Evolutionary conservation across 2,113 vertebrate species (phyloP).

Genomic region (Coreoperca whiteheadi): DNA sequence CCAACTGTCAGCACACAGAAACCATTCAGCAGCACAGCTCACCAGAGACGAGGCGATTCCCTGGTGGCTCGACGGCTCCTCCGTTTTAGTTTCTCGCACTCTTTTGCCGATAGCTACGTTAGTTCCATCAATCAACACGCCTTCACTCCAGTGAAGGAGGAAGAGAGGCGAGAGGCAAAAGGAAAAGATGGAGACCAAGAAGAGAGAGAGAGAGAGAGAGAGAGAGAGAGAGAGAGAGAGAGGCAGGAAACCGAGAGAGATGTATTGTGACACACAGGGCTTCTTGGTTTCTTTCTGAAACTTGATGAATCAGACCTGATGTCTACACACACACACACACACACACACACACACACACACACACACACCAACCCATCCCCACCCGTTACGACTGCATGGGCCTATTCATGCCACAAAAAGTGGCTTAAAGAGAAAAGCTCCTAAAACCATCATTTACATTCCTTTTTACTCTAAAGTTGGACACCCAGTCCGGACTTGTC

Average conservation of each 20-base stretch:
- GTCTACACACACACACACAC: conserved; percentile 36
- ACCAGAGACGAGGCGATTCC: conserved; percentile 57
- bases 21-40: conserved; percentile 43
- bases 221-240: conserved; percentile 3
- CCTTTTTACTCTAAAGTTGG: conserved; percentile 35
- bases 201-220: conserved; percentile 1
- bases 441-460: conserved; percentile 58
- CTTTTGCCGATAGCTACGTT: background rate
- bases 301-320: conserved; percentile 77
- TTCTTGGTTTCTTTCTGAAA: conserved; percentile 72
- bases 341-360: conserved; percentile 21
- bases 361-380: conserved; percentile 10
- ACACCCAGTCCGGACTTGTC: conserved; percentile 60
- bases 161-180: conserved; percentile 45
- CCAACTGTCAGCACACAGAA: conserved; percentile 16
- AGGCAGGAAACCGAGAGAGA: conserved; percentile 63
- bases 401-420: conserved; percentile 37
- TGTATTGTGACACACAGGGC: conserved; percentile 71
- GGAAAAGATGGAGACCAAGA: conserved; percentile 25
- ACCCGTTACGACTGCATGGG: background rate
- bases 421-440: conserved; percentile 44
- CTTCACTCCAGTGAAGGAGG: conserved; percentile 40
- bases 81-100: conserved; percentile 26
- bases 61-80: conserved; percentile 10
- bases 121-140: conserved; percentile 60